Evolutionary conservation across 2,113 vertebrate genomes (phyloP).

Genomic region (Lipophrys pholis): DNA sequence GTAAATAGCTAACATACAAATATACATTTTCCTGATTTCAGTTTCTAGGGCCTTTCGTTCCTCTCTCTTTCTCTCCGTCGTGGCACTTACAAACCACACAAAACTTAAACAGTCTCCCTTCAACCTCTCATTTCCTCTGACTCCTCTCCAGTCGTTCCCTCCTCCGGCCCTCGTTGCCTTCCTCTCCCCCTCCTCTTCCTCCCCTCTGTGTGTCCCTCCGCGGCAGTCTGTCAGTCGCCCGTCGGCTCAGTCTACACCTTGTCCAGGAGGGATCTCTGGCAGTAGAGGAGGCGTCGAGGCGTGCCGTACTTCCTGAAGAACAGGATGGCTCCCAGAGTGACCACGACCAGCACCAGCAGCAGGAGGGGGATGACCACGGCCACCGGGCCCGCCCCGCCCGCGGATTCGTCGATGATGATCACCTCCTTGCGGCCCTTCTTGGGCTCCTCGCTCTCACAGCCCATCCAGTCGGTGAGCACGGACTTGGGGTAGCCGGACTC

Average conservation of each 20-base stretch:
- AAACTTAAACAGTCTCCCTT: conserved; percentile 38
- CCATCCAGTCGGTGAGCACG: conserved; percentile 90
- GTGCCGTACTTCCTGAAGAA: conserved; percentile 91
- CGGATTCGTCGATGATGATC: conserved; percentile 83
- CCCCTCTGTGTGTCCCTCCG: conserved; percentile 56
- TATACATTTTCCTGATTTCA: conserved; percentile 79
- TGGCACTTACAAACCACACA: conserved; percentile 69
- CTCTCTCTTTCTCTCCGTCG: conserved; percentile 25
- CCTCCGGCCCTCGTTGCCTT: conserved; percentile 32
- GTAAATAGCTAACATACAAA: conserved; percentile 77
- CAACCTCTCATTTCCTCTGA: conserved; percentile 22
- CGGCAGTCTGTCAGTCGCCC: conserved; percentile 55
- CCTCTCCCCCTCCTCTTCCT: conserved; percentile 18
- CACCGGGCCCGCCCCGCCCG: conserved; percentile 64
- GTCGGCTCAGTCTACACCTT: conserved; percentile 86
- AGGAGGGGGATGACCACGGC: conserved; percentile 88
- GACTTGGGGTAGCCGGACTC: conserved; percentile 92
- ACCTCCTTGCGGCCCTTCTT: conserved; percentile 82
- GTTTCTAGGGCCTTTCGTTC: conserved; percentile 56
- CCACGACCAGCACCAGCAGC: conserved; percentile 86
- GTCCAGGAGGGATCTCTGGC: conserved; percentile 93
- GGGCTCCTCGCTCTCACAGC: conserved; percentile 83
- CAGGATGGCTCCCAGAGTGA: conserved; percentile 85
- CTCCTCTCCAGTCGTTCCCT: conserved; percentile 39
- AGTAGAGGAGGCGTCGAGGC: conserved; percentile 90